phyloP scores from a whole-genome alignment of 2,113 vertebrate species.

The Buteo buteo region DNA sequence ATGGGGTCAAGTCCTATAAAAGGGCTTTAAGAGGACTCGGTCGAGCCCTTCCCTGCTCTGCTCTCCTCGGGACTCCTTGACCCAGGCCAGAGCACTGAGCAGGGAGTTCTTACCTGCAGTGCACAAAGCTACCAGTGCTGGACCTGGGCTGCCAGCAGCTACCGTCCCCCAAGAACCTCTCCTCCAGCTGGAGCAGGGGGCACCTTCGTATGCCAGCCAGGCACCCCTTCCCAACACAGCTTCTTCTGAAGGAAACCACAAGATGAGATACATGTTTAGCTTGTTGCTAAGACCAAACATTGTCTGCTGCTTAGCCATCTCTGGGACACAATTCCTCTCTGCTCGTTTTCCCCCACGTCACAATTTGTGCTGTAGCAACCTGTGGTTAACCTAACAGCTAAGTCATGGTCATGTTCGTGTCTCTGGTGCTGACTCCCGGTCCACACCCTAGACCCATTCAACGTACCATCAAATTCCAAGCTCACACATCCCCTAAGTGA shows the following conservation, averaged over 20 bases:
- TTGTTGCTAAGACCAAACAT: neutral
- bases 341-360: neutral
- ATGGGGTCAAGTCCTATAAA: neutral
- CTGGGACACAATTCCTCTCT: neutral
- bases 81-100: neutral
- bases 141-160: neutral
- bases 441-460: neutral
- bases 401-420: rapidly evolving
- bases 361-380: neutral
- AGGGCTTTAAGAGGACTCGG: neutral
- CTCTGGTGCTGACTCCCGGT: neutral
- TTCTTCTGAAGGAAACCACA: neutral
- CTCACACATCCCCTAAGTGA: neutral
- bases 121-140: neutral
- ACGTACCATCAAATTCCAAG: neutral
- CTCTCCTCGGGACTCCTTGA: neutral
- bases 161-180: neutral
- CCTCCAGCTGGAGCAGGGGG: neutral
- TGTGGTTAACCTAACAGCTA: neutral
- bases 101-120: neutral
- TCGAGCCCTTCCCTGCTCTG: neutral
- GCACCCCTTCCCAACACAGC: neutral
- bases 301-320: neutral
- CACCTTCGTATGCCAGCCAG: neutral
- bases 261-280: neutral